These are phyloP conservation scores for Sebastolobus alascanus DNA, from an alignment of 2,797 vertebrate genomes.

Conservation along the genomic window DNA sequence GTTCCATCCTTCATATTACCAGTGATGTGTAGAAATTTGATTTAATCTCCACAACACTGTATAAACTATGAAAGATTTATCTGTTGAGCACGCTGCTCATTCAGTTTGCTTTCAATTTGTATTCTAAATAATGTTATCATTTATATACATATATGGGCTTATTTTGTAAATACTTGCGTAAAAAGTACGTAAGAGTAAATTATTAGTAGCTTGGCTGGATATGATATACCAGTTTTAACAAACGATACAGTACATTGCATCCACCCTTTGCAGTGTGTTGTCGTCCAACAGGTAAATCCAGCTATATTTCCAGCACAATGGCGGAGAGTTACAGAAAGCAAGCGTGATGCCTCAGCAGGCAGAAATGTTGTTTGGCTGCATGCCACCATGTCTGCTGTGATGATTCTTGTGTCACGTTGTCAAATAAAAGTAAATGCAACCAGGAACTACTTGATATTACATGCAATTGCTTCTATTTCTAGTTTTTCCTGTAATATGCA, in stretches of 20 bases:
- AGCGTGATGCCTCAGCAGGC: background rate
- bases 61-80: too few species aligned
- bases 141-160: too few species aligned
- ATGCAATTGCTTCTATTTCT: background rate
- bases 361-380: conserved; percentile 39
- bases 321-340: background rate
- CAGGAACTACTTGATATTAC: background rate
- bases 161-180: too few species aligned
- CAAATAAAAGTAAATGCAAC: background rate
- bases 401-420: background rate
- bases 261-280: background rate
- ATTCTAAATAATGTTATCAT: too few species aligned
- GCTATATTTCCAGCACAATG: background rate
- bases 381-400: background rate
- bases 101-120: too few species aligned
- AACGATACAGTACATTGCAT: background rate
- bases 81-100: too few species aligned
- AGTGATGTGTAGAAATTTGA: too few species aligned
- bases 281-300: conserved; percentile 46
- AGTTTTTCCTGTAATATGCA: background rate
- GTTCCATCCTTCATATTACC: too few species aligned
- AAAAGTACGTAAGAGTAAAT: too few species aligned
- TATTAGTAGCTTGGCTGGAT: background rate
- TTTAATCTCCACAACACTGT: too few species aligned
- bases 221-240: background rate